Percentiles rank a stretch among this genome's conserved stretches.
Evolutionary conservation across 1,140 invertebrate genomes (phyloP).

Genomic region (Drosophila teissieri): DNA sequence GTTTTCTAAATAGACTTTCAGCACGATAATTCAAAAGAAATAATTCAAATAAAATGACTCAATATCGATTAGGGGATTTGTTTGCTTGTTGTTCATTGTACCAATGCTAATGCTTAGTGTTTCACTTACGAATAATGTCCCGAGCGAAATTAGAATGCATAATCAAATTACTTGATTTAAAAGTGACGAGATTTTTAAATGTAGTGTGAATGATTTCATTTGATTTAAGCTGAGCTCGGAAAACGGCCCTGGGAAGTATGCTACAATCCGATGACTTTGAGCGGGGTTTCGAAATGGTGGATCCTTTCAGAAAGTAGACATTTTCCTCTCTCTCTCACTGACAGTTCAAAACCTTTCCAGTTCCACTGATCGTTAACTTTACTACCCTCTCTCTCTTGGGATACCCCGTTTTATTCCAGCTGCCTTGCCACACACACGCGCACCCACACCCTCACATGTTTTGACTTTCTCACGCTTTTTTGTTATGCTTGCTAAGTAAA

Average conservation of each 20-base stretch:
- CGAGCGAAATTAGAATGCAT: background rate
- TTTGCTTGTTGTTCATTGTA: background rate
- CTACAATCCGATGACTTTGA: background rate
- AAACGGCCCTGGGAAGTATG: constrained; percentile 1
- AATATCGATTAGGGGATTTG: background rate
- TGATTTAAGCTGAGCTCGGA: too few relatives aligned
- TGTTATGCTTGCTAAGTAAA: constrained; percentile 61
- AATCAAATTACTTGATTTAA: too few relatives aligned
- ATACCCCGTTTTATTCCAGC: background rate
- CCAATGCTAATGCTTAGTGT: background rate
- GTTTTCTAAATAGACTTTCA: background rate
- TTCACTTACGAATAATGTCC: too few relatives aligned
- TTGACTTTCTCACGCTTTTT: constrained; percentile 24
- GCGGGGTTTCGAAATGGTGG: background rate
- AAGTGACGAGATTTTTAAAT: too few relatives aligned
- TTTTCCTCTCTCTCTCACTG: background rate
- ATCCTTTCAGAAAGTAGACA: too few relatives aligned
- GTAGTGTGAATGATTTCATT: too few relatives aligned
- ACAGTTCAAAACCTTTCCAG: background rate
- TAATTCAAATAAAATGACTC: background rate
- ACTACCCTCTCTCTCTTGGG: background rate
- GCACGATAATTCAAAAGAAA: background rate
- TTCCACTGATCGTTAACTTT: background rate
- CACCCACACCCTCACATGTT: constrained; percentile 2
- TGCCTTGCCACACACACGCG: constrained; percentile 14